Evolutionary conservation across 1,140 invertebrate species (phyloP).

Genomic region (Ericerus pela): DNA sequence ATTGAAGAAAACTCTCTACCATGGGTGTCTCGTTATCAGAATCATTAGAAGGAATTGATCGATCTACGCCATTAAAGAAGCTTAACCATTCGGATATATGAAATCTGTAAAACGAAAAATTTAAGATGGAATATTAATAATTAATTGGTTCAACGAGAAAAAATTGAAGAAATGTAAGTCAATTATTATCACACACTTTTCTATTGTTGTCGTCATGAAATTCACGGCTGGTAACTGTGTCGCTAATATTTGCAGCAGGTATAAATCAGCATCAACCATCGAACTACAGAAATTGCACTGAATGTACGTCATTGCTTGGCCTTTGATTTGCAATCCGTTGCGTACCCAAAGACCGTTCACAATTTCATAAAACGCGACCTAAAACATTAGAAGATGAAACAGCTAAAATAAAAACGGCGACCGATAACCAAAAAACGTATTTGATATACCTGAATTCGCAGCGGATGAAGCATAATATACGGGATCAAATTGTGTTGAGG

Average conservation of each 20-base stretch:
- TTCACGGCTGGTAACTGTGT: constrained; percentile 69
- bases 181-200: constrained; percentile 54
- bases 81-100: constrained; percentile 73
- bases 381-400: constrained; percentile 24
- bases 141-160: constrained; percentile 16
- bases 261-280: constrained; percentile 93
- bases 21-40: constrained; percentile 66
- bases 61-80: constrained; percentile 34
- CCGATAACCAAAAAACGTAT: no score
- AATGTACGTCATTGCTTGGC: constrained; percentile 96
- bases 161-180: not conserved
- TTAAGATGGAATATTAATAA: constrained; percentile 15
- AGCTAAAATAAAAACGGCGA: no score
- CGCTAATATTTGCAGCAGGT: constrained; percentile 81
- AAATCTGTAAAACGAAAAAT: constrained; percentile 40
- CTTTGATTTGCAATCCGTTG: constrained; percentile 93
- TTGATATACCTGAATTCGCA: constrained; percentile 44
- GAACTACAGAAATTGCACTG: constrained; percentile 97
- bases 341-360: constrained; percentile 85
- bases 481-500: constrained; percentile 63
- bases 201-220: constrained; percentile 72
- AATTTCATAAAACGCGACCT: constrained; percentile 92
- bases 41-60: not conserved
- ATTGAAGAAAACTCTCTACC: constrained; percentile 82
- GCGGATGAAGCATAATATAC: constrained; percentile 48